phyloP scores from a whole-genome alignment of 2,888 invertebrate species.

The Scaptomyza cyrtandrae region DNA sequence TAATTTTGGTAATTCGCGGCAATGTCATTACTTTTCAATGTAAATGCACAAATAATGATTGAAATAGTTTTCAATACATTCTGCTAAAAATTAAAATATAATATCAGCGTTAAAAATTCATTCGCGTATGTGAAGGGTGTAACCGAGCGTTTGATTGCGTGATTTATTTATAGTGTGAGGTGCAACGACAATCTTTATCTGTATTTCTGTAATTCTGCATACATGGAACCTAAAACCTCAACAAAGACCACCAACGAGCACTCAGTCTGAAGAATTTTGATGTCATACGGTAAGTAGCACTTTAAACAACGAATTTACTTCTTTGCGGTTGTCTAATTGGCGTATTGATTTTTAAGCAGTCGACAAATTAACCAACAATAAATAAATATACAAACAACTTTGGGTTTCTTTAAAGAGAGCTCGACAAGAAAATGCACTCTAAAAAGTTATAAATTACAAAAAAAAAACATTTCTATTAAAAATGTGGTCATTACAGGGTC shows the following conservation, averaged over 20 bases:
- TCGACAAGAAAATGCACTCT: too few relatives aligned
- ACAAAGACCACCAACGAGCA: not conserved
- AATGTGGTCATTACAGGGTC: too few relatives aligned
- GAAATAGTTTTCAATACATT: not conserved
- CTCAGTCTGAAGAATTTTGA: constrained; percentile 37
- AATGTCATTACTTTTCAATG: not conserved
- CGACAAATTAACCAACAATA: constrained; percentile 40
- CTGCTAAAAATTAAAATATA: not conserved
- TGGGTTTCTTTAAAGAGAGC: too few relatives aligned
- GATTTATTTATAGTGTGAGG: not conserved
- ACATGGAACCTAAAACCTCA: constrained; percentile 1
- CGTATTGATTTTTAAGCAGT: constrained; percentile 79
- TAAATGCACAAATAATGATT: not conserved
- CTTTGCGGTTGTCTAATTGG: constrained; percentile 20
- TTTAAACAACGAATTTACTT: constrained; percentile 5
- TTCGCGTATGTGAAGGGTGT: not conserved
- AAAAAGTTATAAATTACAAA: too few relatives aligned
- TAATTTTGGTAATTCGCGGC: not conserved
- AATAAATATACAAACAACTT: not conserved
- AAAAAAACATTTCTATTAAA: too few relatives aligned
- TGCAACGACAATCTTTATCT: constrained; percentile 43
- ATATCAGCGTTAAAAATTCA: not conserved
- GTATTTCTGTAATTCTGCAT: constrained; percentile 57
- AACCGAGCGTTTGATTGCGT: not conserved
- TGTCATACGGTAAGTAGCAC: constrained; percentile 50